Conservation (phyloP, 2,797 vertebrate species). For the Scyliorhinus canicula region DNA sequence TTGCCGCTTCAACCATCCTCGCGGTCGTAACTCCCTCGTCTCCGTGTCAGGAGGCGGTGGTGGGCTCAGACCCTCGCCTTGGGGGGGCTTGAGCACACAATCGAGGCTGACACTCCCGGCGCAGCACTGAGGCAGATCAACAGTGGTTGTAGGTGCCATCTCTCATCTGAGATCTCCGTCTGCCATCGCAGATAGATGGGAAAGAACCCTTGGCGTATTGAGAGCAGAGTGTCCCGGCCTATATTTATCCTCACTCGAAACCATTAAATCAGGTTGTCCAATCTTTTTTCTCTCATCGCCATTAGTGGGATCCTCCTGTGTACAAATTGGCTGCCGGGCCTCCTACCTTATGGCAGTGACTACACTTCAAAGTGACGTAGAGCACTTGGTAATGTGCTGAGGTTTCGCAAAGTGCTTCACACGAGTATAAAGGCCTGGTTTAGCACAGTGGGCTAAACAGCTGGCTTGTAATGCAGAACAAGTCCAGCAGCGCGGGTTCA, state of each 20-base stretch:
- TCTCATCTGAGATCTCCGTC: neutral
- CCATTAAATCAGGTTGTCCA: neutral
- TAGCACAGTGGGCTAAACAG: too few species aligned
- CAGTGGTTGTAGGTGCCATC: neutral
- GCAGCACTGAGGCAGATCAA: neutral
- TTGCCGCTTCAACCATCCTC: neutral
- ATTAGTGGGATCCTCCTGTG: neutral
- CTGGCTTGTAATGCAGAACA: too few species aligned
- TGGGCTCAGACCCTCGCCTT: too few species aligned
- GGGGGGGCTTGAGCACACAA: too few species aligned
- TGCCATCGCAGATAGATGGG: neutral
- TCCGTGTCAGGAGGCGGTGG: neutral
- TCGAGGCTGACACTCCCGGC: neutral
- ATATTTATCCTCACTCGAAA: neutral
- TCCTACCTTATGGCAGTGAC: too few species aligned
- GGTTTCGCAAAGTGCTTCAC: too few species aligned
- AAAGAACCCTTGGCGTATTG: neutral
- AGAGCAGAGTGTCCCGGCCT: neutral
- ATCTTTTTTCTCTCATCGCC: neutral
- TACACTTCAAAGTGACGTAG: neutral
- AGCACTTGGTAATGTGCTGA: too few species aligned
- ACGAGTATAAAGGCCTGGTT: too few species aligned
- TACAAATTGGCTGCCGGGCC: too few species aligned
- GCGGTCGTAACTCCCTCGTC: neutral
- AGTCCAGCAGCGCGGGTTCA: too few species aligned